These are phyloP conservation scores for Anoplopoma fimbria DNA, from an alignment of 2,113 vertebrate species.

Conservation along the genomic window DNA sequence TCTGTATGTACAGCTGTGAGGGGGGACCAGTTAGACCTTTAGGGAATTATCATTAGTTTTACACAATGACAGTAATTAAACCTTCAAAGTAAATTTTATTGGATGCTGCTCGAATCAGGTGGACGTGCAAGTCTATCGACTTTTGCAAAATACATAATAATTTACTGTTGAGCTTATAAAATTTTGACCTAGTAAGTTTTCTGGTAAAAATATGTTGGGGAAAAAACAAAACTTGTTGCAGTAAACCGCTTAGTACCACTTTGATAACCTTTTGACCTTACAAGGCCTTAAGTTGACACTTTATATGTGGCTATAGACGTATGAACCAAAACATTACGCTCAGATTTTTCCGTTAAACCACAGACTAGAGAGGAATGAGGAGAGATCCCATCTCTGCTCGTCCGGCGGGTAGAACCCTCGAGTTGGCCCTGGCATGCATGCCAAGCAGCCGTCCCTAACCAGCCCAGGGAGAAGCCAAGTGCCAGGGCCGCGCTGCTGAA, in stretches of 20 bases:
- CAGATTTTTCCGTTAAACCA: slow-evolving; percentile 23
- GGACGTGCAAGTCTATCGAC: neutral
- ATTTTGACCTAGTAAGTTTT: neutral
- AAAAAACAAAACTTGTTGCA: neutral
- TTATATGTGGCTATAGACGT: neutral
- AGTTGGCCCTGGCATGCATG: slow-evolving; percentile 86
- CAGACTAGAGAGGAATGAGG: slow-evolving; percentile 49
- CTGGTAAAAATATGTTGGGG: neutral
- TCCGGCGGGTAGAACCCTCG: slow-evolving; percentile 84
- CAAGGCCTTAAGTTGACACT: neutral
- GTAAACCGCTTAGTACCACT: neutral
- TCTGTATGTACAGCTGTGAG: slow-evolving; percentile 48
- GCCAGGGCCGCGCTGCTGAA: slow-evolving; percentile 91
- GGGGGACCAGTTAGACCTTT: neutral
- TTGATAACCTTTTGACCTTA: slow-evolving; percentile 7
- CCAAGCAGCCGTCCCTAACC: slow-evolving; percentile 85
- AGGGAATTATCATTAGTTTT: slow-evolving; percentile 21
- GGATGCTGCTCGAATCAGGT: neutral
- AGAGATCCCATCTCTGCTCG: slow-evolving; percentile 55
- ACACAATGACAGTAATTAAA: slow-evolving; percentile 15
- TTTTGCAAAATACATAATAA: neutral
- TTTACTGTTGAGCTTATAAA: neutral
- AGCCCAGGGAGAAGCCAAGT: slow-evolving; percentile 87
- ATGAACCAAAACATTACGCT: slow-evolving; percentile 9
- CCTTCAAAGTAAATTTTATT: neutral